Evolutionary conservation across 2,797 vertebrate species (phyloP).

Genomic region (Mormyrops attenuatus): DNA sequence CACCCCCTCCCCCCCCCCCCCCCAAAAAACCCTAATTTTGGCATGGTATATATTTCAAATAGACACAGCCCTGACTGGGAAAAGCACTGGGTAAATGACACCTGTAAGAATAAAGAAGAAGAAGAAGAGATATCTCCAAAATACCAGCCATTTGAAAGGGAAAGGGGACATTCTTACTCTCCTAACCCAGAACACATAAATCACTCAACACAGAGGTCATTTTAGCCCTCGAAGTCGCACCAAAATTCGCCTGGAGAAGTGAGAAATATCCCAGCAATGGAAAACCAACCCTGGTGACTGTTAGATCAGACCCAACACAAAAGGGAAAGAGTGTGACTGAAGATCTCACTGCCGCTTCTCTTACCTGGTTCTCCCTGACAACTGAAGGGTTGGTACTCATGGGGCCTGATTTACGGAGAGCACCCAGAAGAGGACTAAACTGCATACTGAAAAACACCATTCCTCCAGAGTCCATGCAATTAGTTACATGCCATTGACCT

Average conservation of each 20-base stretch:
- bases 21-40: background rate
- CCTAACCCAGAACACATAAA: background rate
- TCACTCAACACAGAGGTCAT: background rate
- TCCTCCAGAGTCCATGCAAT: background rate
- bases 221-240: background rate
- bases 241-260: background rate
- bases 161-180: background rate
- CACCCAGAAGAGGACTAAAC: background rate
- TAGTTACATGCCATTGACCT: background rate
- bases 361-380: background rate
- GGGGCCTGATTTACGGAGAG: background rate
- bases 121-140: background rate
- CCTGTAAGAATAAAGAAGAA: background rate
- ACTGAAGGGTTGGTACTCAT: background rate
- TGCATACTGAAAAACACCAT: background rate
- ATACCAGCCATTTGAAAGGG: background rate
- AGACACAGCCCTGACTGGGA: background rate
- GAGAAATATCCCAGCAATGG: background rate
- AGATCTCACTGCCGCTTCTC: background rate
- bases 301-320: background rate
- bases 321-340: background rate
- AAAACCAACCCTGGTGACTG: background rate
- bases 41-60: background rate
- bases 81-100: background rate
- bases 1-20: background rate